Percentiles rank a stretch among this genome's conserved stretches.
Conservation (phyloP, 1,140 invertebrate genomes). For the Drosophila carrolli region DNA sequence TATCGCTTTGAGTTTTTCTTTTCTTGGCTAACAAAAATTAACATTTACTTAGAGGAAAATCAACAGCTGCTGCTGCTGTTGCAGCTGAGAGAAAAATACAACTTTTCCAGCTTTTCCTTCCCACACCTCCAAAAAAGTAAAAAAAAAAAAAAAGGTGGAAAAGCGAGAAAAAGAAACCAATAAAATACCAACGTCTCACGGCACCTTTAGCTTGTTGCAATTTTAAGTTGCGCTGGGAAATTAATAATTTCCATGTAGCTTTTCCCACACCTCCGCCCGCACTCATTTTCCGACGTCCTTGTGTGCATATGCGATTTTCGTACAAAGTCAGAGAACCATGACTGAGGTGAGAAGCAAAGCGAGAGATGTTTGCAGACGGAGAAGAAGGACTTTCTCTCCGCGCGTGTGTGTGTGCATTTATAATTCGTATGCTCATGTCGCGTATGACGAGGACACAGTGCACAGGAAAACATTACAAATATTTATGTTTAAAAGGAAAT, state of each 20-base stretch:
- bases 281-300: slow-evolving; percentile 9
- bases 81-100: slow-evolving; percentile 9
- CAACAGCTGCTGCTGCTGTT: slow-evolving; percentile 53
- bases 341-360: slow-evolving; percentile 49
- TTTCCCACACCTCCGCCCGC: slow-evolving; percentile 9
- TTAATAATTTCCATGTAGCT: slow-evolving; percentile 74
- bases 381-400: slow-evolving; percentile 7
- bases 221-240: slow-evolving; percentile 71
- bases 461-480: slow-evolving; percentile 9
- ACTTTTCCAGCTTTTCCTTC: slow-evolving; percentile 32
- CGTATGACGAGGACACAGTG: slow-evolving; percentile 33
- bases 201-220: slow-evolving; percentile 65
- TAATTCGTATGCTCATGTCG: slow-evolving; percentile 71
- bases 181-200: slow-evolving; percentile 40
- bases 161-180: slow-evolving; percentile 27
- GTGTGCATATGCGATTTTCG: slow-evolving; percentile 60
- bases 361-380: slow-evolving; percentile 19
- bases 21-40: slow-evolving; percentile 47
- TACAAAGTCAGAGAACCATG: slow-evolving; percentile 48
- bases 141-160: not conserved
- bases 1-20: slow-evolving; percentile 54
- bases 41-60: slow-evolving; percentile 57
- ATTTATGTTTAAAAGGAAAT: not conserved
- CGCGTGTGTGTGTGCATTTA: slow-evolving; percentile 57
- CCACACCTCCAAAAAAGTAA: not conserved